These are phyloP conservation scores for Macrobrachium nipponense DNA, from an alignment of 1,140 invertebrate species.

Conservation along the genomic window DNA sequence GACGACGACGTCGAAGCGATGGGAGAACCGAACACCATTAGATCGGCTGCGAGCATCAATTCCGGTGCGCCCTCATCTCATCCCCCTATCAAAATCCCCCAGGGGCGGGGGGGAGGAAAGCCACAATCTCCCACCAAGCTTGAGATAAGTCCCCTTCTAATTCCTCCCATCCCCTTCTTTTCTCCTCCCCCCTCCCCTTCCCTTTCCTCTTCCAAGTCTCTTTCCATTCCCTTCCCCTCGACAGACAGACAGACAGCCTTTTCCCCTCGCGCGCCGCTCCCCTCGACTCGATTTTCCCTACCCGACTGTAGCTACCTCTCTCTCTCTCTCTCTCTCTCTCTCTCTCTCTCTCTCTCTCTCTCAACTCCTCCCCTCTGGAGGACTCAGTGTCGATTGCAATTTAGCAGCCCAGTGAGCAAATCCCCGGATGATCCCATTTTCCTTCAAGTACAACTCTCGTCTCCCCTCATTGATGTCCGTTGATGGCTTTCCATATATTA, in stretches of 20 bases:
- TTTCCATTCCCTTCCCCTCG: too few relatives aligned
- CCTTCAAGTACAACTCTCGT: conserved; percentile 32
- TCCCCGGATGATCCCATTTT: conserved; percentile 43
- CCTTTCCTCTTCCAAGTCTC: too few relatives aligned
- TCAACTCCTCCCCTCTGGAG: conserved; percentile 27
- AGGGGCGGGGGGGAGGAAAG: conserved; percentile 42
- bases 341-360: background rate
- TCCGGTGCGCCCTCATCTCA: conserved; percentile 1
- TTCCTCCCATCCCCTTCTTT: background rate
- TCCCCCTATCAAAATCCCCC: conserved; percentile 37
- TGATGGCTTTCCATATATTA: background rate
- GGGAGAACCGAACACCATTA: too few relatives aligned
- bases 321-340: too few relatives aligned
- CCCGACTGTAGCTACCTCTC: too few relatives aligned
- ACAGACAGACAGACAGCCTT: too few relatives aligned
- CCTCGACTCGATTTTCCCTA: too few relatives aligned
- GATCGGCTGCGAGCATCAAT: too few relatives aligned
- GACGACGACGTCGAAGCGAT: too few relatives aligned
- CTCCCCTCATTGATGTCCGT: background rate
- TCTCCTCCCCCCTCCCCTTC: background rate
- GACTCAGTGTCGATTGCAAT: conserved; percentile 52
- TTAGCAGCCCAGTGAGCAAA: conserved; percentile 56
- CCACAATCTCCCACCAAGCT: conserved; percentile 46
- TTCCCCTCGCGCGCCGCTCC: too few relatives aligned
- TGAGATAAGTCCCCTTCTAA: conserved; percentile 42